Percentiles rank a stretch among this genome's conserved stretches.
These are phyloP conservation scores for Drosophila auraria DNA, from an alignment of 1,140 invertebrate genomes.

Conservation along the genomic window DNA sequence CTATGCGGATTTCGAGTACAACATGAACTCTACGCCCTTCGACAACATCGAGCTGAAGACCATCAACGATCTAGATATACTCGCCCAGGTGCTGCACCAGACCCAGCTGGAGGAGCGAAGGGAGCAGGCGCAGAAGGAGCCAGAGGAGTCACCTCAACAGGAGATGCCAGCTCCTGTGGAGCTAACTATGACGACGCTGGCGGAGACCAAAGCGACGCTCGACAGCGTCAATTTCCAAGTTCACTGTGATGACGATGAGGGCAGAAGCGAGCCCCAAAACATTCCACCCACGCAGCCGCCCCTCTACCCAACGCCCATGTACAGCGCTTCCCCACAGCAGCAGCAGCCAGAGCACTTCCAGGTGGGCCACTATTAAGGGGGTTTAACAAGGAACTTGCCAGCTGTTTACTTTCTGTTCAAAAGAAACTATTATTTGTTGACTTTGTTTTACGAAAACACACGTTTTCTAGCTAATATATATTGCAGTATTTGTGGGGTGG, in stretches of 20 bases:
- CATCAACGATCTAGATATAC: constrained; percentile 94
- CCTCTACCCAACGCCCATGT: constrained; percentile 24
- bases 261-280: constrained; percentile 31
- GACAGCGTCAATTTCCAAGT: constrained; percentile 76
- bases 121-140: constrained; percentile 7
- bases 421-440: background rate
- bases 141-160: constrained; percentile 12
- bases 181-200: constrained; percentile 67
- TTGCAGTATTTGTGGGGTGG: background rate
- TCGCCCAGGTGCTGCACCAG: constrained; percentile 89
- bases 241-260: constrained; percentile 68
- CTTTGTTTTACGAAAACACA: background rate
- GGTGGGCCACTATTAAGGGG: constrained; percentile 35
- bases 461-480: constrained; percentile 1
- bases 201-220: constrained; percentile 74
- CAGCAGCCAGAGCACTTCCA: constrained; percentile 45
- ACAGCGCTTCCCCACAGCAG: constrained; percentile 45
- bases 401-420: background rate
- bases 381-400: constrained; percentile 2
- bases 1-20: constrained; percentile 93
- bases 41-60: constrained; percentile 96
- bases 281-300: constrained; percentile 57
- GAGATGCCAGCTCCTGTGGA: constrained; percentile 37
- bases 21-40: constrained; percentile 93
- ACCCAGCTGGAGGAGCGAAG: constrained; percentile 64